Percentiles rank a stretch among this genome's conserved stretches.
Conservation (phyloP, 2,888 invertebrate genomes). For the Antheraea assamensis region DNA sequence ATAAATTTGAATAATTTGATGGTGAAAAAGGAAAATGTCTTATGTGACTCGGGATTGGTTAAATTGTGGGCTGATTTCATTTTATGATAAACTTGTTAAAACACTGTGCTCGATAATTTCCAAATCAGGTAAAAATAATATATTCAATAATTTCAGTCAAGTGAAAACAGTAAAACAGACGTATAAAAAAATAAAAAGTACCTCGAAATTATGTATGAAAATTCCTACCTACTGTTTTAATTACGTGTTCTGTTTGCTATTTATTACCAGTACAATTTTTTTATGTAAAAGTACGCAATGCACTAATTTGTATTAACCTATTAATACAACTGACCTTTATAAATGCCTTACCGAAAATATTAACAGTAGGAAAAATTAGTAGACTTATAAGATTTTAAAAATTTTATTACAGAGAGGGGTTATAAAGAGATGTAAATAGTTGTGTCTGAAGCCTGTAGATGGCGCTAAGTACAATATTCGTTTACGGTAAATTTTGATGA, state of each 20-base stretch:
- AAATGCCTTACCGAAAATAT: background rate
- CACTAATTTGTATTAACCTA: background rate
- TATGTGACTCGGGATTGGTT: no score
- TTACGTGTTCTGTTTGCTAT: no score
- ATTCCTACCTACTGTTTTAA: background rate
- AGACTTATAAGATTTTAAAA: background rate
- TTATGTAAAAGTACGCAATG: no score
- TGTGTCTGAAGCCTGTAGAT: background rate
- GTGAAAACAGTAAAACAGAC: no score
- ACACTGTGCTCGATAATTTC: background rate
- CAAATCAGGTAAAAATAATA: background rate
- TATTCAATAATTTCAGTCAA: no score
- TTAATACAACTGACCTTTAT: background rate
- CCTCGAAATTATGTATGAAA: background rate
- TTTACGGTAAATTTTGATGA: background rate
- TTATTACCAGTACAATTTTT: no score
- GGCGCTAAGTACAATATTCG: constrained; percentile 1
- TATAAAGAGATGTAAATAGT: background rate
- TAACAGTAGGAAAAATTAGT: background rate
- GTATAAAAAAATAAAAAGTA: no score
- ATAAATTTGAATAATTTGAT: no score
- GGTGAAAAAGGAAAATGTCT: no score
- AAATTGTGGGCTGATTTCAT: no score
- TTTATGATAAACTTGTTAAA: background rate
- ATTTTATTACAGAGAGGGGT: background rate